Evolutionary conservation across 1,140 invertebrate species (phyloP).

Genomic region (Bombus waltoni): DNA sequence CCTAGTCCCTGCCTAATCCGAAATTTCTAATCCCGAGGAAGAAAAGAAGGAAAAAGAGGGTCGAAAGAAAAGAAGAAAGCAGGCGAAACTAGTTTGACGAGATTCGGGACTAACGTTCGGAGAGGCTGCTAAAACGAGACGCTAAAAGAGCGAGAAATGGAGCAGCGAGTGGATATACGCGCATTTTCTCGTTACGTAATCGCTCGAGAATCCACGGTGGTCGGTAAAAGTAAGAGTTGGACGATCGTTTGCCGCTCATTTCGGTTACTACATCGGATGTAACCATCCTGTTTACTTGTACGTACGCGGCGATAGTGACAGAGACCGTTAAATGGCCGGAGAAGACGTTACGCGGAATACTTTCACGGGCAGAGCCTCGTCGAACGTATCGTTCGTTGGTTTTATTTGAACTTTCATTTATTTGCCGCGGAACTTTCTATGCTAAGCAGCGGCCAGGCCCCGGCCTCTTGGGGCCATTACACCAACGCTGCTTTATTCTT

Average conservation of each 20-base stretch:
- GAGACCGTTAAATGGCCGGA: neutral
- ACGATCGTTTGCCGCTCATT: neutral
- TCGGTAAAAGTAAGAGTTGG: constrained; percentile 22
- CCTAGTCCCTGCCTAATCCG: no score
- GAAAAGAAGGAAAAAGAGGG: no score
- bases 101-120: no score
- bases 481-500: neutral
- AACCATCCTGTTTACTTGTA: neutral
- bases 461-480: neutral
- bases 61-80: no score
- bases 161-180: no score
- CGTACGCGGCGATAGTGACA: neutral
- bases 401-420: constrained; percentile 59
- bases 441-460: neutral
- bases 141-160: no score
- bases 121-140: no score
- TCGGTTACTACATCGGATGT: constrained; percentile 41
- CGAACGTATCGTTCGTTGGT: constrained; percentile 7
- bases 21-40: no score
- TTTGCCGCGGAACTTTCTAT: constrained; percentile 48
- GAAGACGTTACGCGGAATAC: constrained; percentile 52
- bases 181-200: constrained; percentile 12
- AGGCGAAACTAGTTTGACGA: no score
- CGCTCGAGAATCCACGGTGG: neutral
- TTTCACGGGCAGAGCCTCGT: constrained; percentile 42